Conservation (phyloP, 2,888 invertebrate species). For the Pogonocherus hispidulus region DNA sequence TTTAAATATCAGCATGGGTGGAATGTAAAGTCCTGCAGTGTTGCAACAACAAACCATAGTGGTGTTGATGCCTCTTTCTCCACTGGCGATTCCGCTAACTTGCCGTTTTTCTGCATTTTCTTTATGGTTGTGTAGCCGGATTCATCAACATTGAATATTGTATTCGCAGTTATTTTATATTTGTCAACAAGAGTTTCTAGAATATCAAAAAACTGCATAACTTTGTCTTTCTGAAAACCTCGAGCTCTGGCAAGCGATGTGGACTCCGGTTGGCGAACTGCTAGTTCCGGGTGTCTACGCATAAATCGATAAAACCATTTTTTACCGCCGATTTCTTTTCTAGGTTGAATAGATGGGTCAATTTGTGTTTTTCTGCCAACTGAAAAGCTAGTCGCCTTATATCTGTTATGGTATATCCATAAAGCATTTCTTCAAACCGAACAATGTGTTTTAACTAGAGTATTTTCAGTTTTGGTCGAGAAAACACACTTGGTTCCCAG, state of each 20-base stretch:
- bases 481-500: slow-evolving; percentile 20
- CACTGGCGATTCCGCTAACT: not conserved
- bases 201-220: slow-evolving; percentile 44
- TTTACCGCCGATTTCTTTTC: slow-evolving; percentile 43
- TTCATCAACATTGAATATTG: slow-evolving; percentile 44
- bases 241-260: slow-evolving; percentile 23
- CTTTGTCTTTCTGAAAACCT: slow-evolving; percentile 43
- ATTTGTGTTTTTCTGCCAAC: slow-evolving; percentile 41
- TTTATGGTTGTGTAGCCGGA: slow-evolving; percentile 37
- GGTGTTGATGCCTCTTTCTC: not conserved
- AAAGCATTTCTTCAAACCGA: too few species aligned
- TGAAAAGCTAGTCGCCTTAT: slow-evolving; percentile 45
- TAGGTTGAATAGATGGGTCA: slow-evolving; percentile 40
- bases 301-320: slow-evolving; percentile 44
- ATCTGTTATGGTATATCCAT: slow-evolving; percentile 2
- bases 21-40: too few species aligned
- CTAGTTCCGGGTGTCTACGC: slow-evolving; percentile 41
- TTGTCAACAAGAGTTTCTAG: slow-evolving; percentile 36
- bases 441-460: not conserved
- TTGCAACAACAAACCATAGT: not conserved
- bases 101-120: not conserved
- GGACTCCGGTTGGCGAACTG: slow-evolving; percentile 34
- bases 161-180: slow-evolving; percentile 32
- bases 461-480: not conserved
- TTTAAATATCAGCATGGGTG: too few species aligned